These are phyloP conservation scores for Cordilura impudica DNA, from an alignment of 2,888 invertebrate genomes.

Conservation along the genomic window DNA sequence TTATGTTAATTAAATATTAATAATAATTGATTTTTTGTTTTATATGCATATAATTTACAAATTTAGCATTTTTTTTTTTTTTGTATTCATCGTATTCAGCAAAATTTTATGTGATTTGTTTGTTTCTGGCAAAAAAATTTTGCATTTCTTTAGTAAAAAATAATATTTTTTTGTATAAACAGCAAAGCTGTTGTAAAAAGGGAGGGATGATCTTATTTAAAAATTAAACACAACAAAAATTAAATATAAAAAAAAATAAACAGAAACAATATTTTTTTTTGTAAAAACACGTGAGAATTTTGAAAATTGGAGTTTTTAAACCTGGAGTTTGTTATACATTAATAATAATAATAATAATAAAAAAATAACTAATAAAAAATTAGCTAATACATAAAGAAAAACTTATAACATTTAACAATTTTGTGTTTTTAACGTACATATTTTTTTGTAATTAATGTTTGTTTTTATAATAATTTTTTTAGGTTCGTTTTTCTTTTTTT, in stretches of 20 bases:
- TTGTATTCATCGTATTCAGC: constrained; percentile 27
- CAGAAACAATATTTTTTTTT: constrained; percentile 23
- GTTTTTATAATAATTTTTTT: constrained; percentile 27
- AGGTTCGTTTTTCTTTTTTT: constrained; percentile 8
- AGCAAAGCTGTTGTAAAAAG: constrained; percentile 30
- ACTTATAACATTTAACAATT: constrained; percentile 57
- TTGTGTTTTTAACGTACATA: constrained; percentile 18
- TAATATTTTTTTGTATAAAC: constrained; percentile 17
- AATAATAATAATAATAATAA: constrained; percentile 39
- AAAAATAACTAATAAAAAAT: constrained; percentile 57
- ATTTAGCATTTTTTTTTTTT: constrained; percentile 42
- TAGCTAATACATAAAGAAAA: constrained; percentile 53
- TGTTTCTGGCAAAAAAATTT: constrained; percentile 45
- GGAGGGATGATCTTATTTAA: constrained; percentile 20
- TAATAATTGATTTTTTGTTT: constrained; percentile 48
- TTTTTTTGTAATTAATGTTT: constrained; percentile 37
- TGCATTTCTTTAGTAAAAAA: constrained; percentile 26
- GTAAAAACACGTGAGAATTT: not conserved
- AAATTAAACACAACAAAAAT: constrained; percentile 48
- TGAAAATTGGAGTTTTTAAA: not conserved
- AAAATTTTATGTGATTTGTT: constrained; percentile 23
- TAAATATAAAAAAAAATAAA: constrained; percentile 8
- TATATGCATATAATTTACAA: constrained; percentile 60
- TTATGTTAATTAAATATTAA: constrained; percentile 55
- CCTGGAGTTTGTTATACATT: not conserved